Evolutionary conservation across 2,797 vertebrate species (phyloP).

Genomic region (Tympanoctomys barrerae): DNA sequence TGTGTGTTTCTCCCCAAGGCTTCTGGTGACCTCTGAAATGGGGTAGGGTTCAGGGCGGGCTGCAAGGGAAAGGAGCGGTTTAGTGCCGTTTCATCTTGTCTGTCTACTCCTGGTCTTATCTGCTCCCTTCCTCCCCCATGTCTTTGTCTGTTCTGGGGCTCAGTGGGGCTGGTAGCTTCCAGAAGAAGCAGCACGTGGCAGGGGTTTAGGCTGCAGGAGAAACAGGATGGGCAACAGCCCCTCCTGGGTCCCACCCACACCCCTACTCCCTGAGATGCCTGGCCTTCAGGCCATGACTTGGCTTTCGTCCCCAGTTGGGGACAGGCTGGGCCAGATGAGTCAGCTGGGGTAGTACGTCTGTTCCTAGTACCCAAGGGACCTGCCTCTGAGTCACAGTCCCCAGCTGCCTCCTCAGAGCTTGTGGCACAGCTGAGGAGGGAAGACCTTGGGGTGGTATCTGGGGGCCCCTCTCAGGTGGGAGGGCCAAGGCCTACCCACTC

Average conservation of each 20-base stretch:
- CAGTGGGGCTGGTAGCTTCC: not conserved
- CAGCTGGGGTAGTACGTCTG: not conserved
- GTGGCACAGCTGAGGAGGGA: not conserved
- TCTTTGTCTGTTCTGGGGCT: not conserved
- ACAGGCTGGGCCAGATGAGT: constrained; percentile 51
- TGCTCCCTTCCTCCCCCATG: not conserved
- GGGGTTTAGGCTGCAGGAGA: not conserved
- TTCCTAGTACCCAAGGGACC: constrained; percentile 21
- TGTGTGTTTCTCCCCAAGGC: not conserved
- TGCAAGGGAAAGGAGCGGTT: not conserved
- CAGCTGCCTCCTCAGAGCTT: not conserved
- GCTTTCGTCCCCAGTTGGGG: not conserved
- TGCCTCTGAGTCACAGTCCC: constrained; percentile 59
- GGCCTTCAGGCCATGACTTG: not conserved
- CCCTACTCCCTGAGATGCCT: not conserved
- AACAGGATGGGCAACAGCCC: not conserved
- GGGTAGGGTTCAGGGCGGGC: not conserved
- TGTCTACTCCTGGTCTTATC: not conserved
- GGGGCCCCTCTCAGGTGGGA: not conserved
- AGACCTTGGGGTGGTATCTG: not conserved
- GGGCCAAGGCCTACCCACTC: not conserved
- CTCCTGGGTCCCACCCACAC: not conserved
- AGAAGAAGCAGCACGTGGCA: constrained; percentile 12
- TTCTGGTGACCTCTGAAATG: not conserved
- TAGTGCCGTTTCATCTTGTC: not conserved